Conservation (phyloP, 1,140 invertebrate genomes). For the Drosophila trapezifrons region DNA sequence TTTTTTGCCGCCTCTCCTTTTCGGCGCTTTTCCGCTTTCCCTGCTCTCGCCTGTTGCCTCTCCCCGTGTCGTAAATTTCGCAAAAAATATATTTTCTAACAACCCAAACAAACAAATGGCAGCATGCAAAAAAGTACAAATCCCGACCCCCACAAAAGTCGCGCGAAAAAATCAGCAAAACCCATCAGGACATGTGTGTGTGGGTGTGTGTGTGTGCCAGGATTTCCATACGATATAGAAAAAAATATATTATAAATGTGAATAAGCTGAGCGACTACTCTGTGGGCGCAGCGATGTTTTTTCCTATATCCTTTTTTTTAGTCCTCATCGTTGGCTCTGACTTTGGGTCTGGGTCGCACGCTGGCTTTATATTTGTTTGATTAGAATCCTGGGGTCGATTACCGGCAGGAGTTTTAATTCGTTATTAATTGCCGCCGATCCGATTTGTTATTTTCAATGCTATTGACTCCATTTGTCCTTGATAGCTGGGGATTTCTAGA, state of each 20-base stretch:
- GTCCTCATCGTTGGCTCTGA: slow-evolving; percentile 25
- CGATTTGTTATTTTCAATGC: slow-evolving; percentile 38
- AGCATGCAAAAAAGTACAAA: slow-evolving; percentile 74
- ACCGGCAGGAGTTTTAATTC: slow-evolving; percentile 51
- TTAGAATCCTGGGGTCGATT: slow-evolving; percentile 62
- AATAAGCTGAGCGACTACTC: slow-evolving; percentile 57
- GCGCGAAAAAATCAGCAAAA: slow-evolving; percentile 71
- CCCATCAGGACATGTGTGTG: slow-evolving; percentile 24
- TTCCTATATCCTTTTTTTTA: slow-evolving; percentile 31
- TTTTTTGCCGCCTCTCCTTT: slow-evolving; percentile 60
- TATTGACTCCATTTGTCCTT: slow-evolving; percentile 14
- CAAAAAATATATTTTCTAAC: slow-evolving; percentile 83
- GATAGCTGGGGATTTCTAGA: slow-evolving; percentile 7
- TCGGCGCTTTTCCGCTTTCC: slow-evolving; percentile 36
- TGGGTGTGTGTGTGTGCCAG: slow-evolving; percentile 25
- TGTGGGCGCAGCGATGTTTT: slow-evolving; percentile 32
- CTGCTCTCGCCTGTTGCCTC: slow-evolving; percentile 28
- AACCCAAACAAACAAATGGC: slow-evolving; percentile 79
- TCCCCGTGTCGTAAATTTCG: slow-evolving; percentile 55
- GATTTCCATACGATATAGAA: slow-evolving; percentile 61
- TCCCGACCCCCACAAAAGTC: slow-evolving; percentile 69
- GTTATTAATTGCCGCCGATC: slow-evolving; percentile 54
- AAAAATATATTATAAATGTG: slow-evolving; percentile 71
- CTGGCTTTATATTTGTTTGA: slow-evolving; percentile 56
- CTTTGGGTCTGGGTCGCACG: slow-evolving; percentile 14